Evolutionary conservation across 2,113 vertebrate genomes (phyloP), one percentile per base, ranked within the genome.

Genomic region (Tupaia chinensis): DNA sequence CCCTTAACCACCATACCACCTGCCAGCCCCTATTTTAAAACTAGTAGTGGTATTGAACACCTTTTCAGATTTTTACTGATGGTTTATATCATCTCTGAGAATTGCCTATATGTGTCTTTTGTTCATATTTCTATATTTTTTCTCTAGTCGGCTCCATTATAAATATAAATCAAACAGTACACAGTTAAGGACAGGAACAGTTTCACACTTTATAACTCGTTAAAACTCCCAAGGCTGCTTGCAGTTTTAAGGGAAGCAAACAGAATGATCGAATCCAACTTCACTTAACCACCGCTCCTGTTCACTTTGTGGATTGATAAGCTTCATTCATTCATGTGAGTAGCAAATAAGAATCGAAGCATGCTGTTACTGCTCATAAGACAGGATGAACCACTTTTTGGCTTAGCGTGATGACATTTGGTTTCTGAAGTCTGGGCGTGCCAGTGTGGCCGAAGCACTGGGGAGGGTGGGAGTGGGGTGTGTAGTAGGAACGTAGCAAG

Each of bases 1-100:
- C 44, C 44, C 5, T 44, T 44, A 44, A 44, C 44, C 44, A 44
- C 44, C 44, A 44, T 44, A 3, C 44, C 44, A 44, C 44, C 44
- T 44, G 44, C 44, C 3, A 44, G 44, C 44, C 44, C 44, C 44
- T 44, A 44, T 70, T 92, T 95, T 60, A 83, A 74, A 87, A 79
- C 82, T 68, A 70, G 72, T 72, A 83, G 58, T 93, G 87, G 58
- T 84, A 17, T 80, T 93, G 65, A 79, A 16, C 15, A n/a, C 84
- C 77, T 95, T 94, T 86, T 92, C 22, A 81, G 19, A 54, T 90
- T 90, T 93, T 84, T 87, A 74, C 92, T 65, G 20, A 83, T 88
- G 54, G 22, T 87, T 96, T 90, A 44, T 95, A 15, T 68, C 90
- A 16, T 89, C 79, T 87, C 54, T 93, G 79, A 95, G 66, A 94